Conservation (phyloP, 2,113 vertebrate species). For the Podarcis cretensis region DNA sequence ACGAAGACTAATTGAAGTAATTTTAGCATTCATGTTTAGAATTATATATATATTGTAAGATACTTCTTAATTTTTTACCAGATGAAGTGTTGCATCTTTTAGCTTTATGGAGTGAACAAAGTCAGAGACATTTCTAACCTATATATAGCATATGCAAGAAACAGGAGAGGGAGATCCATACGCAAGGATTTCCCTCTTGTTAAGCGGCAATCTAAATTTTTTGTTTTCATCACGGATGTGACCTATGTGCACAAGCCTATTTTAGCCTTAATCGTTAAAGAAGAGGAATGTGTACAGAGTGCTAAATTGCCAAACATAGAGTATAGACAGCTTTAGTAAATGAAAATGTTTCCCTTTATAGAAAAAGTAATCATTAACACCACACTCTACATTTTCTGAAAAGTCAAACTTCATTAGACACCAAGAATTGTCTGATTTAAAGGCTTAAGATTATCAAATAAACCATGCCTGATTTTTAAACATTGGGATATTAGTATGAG, state of each 20-base stretch:
- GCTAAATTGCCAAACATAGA: constrained; percentile 8
- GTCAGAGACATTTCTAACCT: not conserved
- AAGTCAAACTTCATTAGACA: constrained; percentile 25
- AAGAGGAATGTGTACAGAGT: not conserved
- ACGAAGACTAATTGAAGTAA: not conserved
- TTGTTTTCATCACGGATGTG: not conserved
- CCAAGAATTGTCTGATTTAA: constrained; percentile 5
- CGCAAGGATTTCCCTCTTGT: not conserved
- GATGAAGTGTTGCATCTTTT: not conserved
- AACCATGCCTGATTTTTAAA: not conserved
- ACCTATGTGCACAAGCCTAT: not conserved
- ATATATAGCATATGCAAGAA: not conserved
- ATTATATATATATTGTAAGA: not conserved
- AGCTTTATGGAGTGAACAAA: not conserved
- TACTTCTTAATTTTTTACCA: not conserved
- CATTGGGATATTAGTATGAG: constrained; percentile 3
- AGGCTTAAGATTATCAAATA: not conserved
- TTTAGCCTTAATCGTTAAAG: constrained; percentile 2
- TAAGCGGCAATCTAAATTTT: not conserved
- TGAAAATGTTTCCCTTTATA: not conserved
- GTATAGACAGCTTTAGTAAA: not conserved
- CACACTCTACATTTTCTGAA: constrained; percentile 30
- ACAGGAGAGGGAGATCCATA: not conserved
- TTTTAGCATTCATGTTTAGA: not conserved
- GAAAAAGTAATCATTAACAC: not conserved